Base-by-base conservation (phyloP, 2,113 vertebrate genomes). In the Triplophysa tibetana region DNA sequence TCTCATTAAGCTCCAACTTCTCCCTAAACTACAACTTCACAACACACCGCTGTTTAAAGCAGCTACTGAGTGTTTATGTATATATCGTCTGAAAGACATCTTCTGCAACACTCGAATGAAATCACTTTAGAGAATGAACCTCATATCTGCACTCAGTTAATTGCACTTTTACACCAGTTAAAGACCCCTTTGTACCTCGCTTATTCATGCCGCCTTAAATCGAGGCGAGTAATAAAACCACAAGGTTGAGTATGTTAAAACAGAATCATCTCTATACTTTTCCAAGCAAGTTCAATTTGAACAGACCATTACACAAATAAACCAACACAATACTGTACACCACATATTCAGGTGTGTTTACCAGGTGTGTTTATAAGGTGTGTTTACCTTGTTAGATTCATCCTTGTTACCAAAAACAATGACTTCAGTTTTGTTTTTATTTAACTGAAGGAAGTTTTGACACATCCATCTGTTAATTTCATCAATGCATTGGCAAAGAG, bases 121-220 rank as follows among this genome's bases (percentile, higher is more conserved):
- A 38, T 48, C 11, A 48, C 16, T 16, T 24, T 16, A 45, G 21
- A 74, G 21, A 74, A 74, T 74, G 61, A 62, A 13, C 21, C 4
- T 63, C 50, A 75, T 63, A 41, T 75, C 63, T 62, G 58, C 38
- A 62, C 73, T 75, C 41, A 29, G 73, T 24, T 75, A 48, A 45
- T 63, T 60, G 73, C 73, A 75, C 16, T 48, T 21, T 17, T 26
- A 17, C 38, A 62, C 38, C 58, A 62, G 33, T 19, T 63, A 63
- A 75, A 29, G 41, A 75, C 14, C 58, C 24, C 23, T 17, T 24
- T 75, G 52, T 45, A 61, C 21, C 52, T 48, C 9, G 45, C 48
- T 63, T 75, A 21, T 0, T 48, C 41, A 75, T 63, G 29, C 26
- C 2, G n/a, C 3, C 23, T 9, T 7, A 45, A 74, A 61, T 61